These are phyloP conservation scores for Xenopus laevis DNA, from an alignment of 2,113 vertebrate genomes.

Conservation along the genomic window DNA sequence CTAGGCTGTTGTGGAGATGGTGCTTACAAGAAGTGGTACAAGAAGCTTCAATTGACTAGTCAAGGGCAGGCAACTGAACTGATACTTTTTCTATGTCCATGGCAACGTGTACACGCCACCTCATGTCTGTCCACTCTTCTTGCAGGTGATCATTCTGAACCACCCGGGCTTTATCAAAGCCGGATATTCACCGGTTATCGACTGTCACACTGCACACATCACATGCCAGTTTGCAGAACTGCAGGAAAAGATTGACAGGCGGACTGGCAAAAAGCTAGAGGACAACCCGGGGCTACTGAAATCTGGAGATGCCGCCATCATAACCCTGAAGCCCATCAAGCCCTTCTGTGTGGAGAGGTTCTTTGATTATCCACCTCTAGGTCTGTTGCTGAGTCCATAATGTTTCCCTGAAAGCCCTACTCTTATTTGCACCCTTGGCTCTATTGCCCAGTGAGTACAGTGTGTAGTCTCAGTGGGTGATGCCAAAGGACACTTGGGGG, in stretches of 20 bases:
- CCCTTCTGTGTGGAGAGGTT: slow-evolving; percentile 78
- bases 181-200: slow-evolving; percentile 72
- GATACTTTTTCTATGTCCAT: too few relatives aligned
- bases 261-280: slow-evolving; percentile 66
- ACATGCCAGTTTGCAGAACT: slow-evolving; percentile 73
- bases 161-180: slow-evolving; percentile 71
- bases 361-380: slow-evolving; percentile 69
- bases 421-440: too few relatives aligned
- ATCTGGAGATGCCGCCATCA: slow-evolving; percentile 71
- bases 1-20: too few relatives aligned
- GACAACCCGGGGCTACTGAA: slow-evolving; percentile 59
- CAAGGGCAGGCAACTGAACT: too few relatives aligned
- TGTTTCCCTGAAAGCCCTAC: neutral
- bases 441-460: too few relatives aligned
- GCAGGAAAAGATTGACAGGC: slow-evolving; percentile 68
- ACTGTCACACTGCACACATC: slow-evolving; percentile 74
- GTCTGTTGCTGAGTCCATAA: neutral
- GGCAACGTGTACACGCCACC: too few relatives aligned
- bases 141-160: slow-evolving; percentile 73
- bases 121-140: neutral
- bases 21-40: too few relatives aligned
- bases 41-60: too few relatives aligned
- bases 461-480: too few relatives aligned
- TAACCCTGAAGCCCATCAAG: slow-evolving; percentile 70
- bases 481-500: too few relatives aligned